Evolutionary conservation across 2,888 invertebrate species (phyloP), one percentile per base, ranked within the genome.

Genomic region (Microplitis manilae): DNA sequence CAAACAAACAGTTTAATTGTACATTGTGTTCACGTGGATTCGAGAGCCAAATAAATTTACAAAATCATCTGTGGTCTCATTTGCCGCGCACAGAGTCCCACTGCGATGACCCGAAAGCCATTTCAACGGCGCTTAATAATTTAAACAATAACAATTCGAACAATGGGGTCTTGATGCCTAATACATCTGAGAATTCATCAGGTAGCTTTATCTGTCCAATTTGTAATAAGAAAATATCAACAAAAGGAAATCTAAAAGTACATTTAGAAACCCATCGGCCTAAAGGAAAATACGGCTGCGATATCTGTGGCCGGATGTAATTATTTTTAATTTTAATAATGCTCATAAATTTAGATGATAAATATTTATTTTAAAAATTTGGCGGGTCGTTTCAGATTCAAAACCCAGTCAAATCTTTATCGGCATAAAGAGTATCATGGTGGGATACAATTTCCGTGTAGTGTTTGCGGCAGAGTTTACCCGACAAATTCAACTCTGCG

Each of bases 391-490:
- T 73, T 41, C 89, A 94, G 94, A 84, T 94, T 94, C 86, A 93
- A 94, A 86, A 93, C 93, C 40, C 92, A 93, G 84, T 92, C 91
- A 77, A 94, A 94, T 86, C 91, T 94, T 78, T 91, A 91, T 79
- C 91, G 92, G 38, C 94, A 94, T 84, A 93, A 94, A 90, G 92
- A 92, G 81, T 93, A 92, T 82, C 93, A 93, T 82, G 91, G 91
- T 68, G 92, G 91, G 9, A 90, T 91, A 80, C 92, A 92, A 79
- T 93, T 92, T 85, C 91, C 92, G 1, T 95, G 94, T 85, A 92
- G 91, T 79, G 92, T 93, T n/a, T 95, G 94, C 88, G 93, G 93
- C 15, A 90, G 94, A 68, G 94, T 94, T 38, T 94, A 94, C 88
- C 93, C 93, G 65, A 94, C 94, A 20, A 93, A 92, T 85, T 93